phyloP scores from a whole-genome alignment of 2,797 vertebrate species.

The Petrocephalus schoutedeni region DNA sequence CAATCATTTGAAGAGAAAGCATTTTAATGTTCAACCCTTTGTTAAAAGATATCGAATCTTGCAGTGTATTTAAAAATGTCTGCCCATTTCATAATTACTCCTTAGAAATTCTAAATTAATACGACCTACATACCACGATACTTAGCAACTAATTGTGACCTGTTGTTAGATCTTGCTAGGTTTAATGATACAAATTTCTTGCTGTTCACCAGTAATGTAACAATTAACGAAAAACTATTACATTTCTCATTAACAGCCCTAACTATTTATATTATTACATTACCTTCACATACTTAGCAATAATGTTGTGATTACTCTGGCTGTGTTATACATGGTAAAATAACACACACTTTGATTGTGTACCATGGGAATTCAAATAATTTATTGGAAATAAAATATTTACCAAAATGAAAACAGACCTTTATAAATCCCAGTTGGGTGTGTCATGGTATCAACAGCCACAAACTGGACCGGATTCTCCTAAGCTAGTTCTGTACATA shows the following conservation, averaged over 20 bases:
- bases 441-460: background rate
- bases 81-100: background rate
- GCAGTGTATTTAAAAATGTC: background rate
- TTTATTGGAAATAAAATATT: slow-evolving; percentile 1
- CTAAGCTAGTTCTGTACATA: background rate
- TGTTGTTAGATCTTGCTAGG: background rate
- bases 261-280: background rate
- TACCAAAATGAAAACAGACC: background rate
- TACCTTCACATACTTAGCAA: background rate
- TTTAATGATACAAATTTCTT: background rate
- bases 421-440: background rate
- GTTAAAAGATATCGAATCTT: background rate
- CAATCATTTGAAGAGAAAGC: background rate
- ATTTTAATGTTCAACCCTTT: background rate
- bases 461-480: background rate
- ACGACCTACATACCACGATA: background rate
- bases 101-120: background rate
- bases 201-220: background rate
- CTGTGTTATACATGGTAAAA: background rate
- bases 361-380: background rate
- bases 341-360: background rate
- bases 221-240: background rate
- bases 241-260: background rate
- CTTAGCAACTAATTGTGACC: background rate
- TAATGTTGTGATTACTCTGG: background rate